Evolutionary conservation across 2,797 vertebrate genomes (phyloP).

Genomic region (Peromyscus melanophrys): DNA sequence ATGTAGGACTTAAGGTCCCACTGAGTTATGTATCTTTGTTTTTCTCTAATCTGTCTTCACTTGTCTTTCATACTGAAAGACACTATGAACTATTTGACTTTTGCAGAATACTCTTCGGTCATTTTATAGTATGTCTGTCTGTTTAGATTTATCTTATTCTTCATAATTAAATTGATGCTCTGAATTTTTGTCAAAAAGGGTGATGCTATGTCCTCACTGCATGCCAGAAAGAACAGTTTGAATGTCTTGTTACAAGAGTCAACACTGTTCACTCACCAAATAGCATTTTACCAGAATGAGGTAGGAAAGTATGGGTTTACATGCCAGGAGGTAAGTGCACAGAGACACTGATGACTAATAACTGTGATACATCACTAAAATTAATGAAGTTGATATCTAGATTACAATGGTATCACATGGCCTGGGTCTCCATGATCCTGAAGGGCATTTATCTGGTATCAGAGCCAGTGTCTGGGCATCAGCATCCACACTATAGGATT

Average conservation of each 20-base stretch:
- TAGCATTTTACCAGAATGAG: conserved; percentile 11
- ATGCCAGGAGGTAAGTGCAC: neutral
- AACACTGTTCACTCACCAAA: neutral
- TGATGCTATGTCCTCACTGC: neutral
- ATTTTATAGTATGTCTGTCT: neutral
- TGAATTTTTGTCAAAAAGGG: neutral
- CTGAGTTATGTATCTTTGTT: neutral
- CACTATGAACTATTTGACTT: neutral
- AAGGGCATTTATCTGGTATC: neutral
- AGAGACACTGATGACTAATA: neutral
- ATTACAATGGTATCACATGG: neutral
- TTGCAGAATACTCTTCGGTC: neutral
- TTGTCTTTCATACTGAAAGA: neutral
- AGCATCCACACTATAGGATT: neutral
- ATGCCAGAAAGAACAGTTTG: neutral
- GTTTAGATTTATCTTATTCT: neutral
- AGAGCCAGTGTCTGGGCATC: neutral
- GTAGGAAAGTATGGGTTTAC: neutral
- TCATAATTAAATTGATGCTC: neutral
- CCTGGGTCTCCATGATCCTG: neutral
- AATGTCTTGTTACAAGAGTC: neutral
- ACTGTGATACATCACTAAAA: conserved; percentile 1
- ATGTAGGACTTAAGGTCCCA: neutral
- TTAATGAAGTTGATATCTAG: neutral
- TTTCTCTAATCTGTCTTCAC: neutral